These are phyloP conservation scores for Ceratina calcarata DNA, from an alignment of 1,140 invertebrate genomes.

Conservation along the genomic window DNA sequence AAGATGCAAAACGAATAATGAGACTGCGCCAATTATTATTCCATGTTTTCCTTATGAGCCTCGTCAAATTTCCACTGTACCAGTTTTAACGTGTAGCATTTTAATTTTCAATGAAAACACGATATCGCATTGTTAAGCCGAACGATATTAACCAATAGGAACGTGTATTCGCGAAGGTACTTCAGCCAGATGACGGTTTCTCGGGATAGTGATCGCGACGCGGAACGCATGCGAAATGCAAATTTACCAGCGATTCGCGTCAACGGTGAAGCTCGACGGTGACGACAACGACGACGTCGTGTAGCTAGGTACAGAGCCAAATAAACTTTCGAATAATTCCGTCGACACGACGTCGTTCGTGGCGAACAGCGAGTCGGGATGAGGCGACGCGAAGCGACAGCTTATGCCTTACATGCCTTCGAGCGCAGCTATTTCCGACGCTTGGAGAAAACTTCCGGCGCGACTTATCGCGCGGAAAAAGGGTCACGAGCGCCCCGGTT, in stretches of 20 bases:
- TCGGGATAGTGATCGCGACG: background rate
- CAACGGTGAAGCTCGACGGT: background rate
- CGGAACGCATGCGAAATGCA: slow-evolving; percentile 31
- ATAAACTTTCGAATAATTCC: slow-evolving; percentile 44
- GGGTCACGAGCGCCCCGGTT: slow-evolving; percentile 5
- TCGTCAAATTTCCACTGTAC: background rate
- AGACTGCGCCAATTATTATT: background rate
- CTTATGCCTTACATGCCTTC: background rate
- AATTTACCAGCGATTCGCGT: slow-evolving; percentile 16
- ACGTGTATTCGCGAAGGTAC: background rate
- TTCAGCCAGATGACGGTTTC: background rate
- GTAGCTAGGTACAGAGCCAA: background rate
- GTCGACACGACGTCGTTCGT: background rate
- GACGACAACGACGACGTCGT: background rate
- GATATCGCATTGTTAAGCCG: background rate
- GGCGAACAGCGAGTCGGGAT: background rate
- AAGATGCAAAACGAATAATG: slow-evolving; percentile 17
- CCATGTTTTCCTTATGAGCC: slow-evolving; percentile 9
- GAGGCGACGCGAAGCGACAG: background rate
- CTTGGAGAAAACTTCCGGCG: slow-evolving; percentile 8
- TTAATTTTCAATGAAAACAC: too few species aligned
- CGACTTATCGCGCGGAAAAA: slow-evolving; percentile 7
- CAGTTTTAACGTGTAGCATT: background rate
- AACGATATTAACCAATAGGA: background rate
- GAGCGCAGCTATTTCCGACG: too few species aligned